Conservation (phyloP, 2,888 invertebrate genomes). For the Eutolmus rufibarbis region DNA sequence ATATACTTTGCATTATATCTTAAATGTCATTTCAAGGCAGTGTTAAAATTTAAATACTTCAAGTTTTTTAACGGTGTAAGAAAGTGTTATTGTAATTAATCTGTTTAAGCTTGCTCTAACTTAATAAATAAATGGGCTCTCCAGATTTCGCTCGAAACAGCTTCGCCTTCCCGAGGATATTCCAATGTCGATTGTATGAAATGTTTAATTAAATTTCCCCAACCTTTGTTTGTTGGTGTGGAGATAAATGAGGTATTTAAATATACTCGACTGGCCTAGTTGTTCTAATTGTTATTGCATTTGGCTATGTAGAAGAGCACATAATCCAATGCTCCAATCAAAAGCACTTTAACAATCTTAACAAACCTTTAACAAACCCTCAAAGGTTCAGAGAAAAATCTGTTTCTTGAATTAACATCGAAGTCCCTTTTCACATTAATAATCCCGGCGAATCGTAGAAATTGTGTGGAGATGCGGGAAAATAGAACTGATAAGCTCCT, state of each 20-base stretch:
- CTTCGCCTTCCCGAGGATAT: not conserved
- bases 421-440: slow-evolving; percentile 28
- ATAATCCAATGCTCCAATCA: not conserved
- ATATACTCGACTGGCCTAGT: not conserved
- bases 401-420: slow-evolving; percentile 15
- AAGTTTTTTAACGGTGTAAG: too few relatives aligned
- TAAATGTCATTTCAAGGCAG: too few relatives aligned
- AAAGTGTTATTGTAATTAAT: too few relatives aligned
- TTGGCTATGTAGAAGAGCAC: not conserved
- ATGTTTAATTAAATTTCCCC: not conserved
- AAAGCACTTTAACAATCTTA: not conserved
- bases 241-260: not conserved
- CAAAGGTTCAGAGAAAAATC: not conserved
- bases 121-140: not conserved
- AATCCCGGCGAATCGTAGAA: not conserved
- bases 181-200: not conserved
- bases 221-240: not conserved
- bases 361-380: not conserved
- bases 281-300: not conserved
- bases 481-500: slow-evolving; percentile 2
- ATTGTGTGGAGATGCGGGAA: not conserved
- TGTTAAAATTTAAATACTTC: too few relatives aligned
- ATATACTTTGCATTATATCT: too few relatives aligned
- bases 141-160: not conserved
- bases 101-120: too few relatives aligned